A percentile compares a stretch with the other conserved stretches of the same genome.
phyloP scores from a whole-genome alignment of 2,113 vertebrate genomes.

The Gavia stellata region DNA sequence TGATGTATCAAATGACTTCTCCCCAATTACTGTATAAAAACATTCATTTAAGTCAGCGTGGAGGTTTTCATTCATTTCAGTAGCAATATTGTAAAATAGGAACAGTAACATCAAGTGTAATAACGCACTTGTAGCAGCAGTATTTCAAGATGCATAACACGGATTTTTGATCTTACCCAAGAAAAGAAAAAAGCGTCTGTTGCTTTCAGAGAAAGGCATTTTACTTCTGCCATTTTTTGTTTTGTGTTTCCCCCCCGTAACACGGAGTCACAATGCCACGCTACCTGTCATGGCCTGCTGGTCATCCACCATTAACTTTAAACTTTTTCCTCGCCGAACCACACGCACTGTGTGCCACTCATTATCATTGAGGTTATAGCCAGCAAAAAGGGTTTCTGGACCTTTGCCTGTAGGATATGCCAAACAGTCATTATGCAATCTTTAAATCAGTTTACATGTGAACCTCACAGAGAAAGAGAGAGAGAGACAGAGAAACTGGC shows the following conservation, averaged over 20 bases:
- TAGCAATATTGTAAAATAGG: not conserved
- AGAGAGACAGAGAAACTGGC: constrained; percentile 42
- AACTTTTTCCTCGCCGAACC: constrained; percentile 93
- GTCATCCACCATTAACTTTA: constrained; percentile 97
- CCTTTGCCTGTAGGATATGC: constrained; percentile 99
- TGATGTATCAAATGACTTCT: not conserved
- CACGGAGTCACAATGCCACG: not conserved
- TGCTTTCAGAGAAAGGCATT: not conserved
- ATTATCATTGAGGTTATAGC: constrained; percentile 99
- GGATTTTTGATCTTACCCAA: not conserved
- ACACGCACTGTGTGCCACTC: constrained; percentile 99
- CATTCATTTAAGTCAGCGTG: not conserved
- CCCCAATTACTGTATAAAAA: not conserved
- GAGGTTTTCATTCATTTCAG: not conserved
- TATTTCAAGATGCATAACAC: not conserved
- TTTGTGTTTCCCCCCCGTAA: not conserved
- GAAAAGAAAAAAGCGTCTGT: not conserved
- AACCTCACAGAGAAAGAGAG: constrained; percentile 75
- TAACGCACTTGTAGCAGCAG: not conserved
- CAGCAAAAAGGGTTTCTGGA: constrained; percentile 97
- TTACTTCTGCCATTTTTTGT: not conserved
- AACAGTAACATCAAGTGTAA: not conserved
- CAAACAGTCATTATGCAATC: constrained; percentile 88
- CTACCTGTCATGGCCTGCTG: constrained; percentile 86
- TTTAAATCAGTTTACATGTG: constrained; percentile 67